Conservation (phyloP, 2,797 vertebrate genomes). For the Epinephelus awoara region DNA sequence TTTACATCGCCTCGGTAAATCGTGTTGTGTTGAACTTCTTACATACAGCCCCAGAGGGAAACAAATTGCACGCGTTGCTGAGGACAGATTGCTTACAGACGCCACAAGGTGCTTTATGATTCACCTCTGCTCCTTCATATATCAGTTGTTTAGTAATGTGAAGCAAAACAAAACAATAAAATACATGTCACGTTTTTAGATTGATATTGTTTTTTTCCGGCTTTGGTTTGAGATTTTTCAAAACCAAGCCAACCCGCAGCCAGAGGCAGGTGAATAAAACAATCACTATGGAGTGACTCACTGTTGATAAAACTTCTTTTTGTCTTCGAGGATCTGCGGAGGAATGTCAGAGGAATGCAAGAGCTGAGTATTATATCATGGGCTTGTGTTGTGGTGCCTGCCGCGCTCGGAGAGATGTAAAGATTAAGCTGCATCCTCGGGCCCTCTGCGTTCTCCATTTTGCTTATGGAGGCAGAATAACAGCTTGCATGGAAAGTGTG, state of each 20-base stretch:
- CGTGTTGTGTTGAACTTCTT: slow-evolving; percentile 36
- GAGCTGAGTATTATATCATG: slow-evolving; percentile 48
- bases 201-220: slow-evolving; percentile 10
- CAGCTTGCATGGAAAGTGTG: slow-evolving; percentile 42
- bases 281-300: slow-evolving; percentile 23
- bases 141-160: slow-evolving; percentile 9
- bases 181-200: slow-evolving; percentile 21
- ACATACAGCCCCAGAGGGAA: slow-evolving; percentile 37
- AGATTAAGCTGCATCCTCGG: slow-evolving; percentile 60
- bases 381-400: slow-evolving; percentile 38
- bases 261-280: slow-evolving; percentile 38
- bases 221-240: slow-evolving; percentile 30
- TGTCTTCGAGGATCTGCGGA: slow-evolving; percentile 60
- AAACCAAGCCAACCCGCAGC: slow-evolving; percentile 14
- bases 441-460: slow-evolving; percentile 36
- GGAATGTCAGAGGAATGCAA: slow-evolving; percentile 57
- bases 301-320: slow-evolving; percentile 48
- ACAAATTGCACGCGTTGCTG: slow-evolving; percentile 35
- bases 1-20: slow-evolving; percentile 49
- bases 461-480: slow-evolving; percentile 63
- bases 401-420: slow-evolving; percentile 32
- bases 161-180: slow-evolving; percentile 23
- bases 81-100: slow-evolving; percentile 52
- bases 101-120: slow-evolving; percentile 41
- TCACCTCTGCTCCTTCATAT: slow-evolving; percentile 32